Evolutionary conservation across 2,888 invertebrate species (phyloP), one percentile per base, ranked within the genome.

Genomic region (Chrysolina oricalcia): DNA sequence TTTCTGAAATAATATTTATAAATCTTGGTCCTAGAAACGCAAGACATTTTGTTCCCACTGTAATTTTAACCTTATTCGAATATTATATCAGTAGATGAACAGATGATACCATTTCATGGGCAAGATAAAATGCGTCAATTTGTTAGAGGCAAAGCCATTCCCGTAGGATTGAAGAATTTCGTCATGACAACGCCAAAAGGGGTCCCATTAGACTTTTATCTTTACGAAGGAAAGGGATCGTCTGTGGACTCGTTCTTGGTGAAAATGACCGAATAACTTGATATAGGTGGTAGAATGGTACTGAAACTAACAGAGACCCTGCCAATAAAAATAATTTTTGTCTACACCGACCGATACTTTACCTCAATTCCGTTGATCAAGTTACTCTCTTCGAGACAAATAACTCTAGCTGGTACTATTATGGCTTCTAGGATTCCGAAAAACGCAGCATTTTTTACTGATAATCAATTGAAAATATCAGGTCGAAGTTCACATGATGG

Each of bases 21-120:
- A n/a, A n/a, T n/a, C n/a, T n/a, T n/a, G n/a, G n/a, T n/a, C n/a
- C n/a, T n/a, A n/a, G n/a, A n/a, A n/a, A n/a, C n/a, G n/a, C n/a
- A n/a, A n/a, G n/a, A n/a, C n/a, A n/a, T n/a, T n/a, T n/a, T n/a
- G n/a, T n/a, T n/a, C n/a, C n/a, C n/a, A n/a, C n/a, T n/a, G n/a
- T n/a, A n/a, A n/a, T n/a, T n/a, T n/a, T n/a, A n/a, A n/a, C n/a
- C n/a, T n/a, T n/a, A n/a, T n/a, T n/a, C n/a, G n/a, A n/a, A n/a
- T n/a, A n/a, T n/a, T n/a, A n/a, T 53, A 53, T 64, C 65, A 17
- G 43, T 43, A 19, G 81, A 83, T 53, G 50, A 53, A 74, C 81
- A 84, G 68, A 84, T 84, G 73, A 81, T 84, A 64, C 80, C 81
- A 17, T 83, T 82, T 77, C 78, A 77, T 46, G 82, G 81, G 62